A percentile compares a stretch with the other conserved stretches of the same genome.
These are phyloP conservation scores for Gymnocephalus cernua DNA, from an alignment of 2,113 vertebrate genomes.

Conservation along the genomic window DNA sequence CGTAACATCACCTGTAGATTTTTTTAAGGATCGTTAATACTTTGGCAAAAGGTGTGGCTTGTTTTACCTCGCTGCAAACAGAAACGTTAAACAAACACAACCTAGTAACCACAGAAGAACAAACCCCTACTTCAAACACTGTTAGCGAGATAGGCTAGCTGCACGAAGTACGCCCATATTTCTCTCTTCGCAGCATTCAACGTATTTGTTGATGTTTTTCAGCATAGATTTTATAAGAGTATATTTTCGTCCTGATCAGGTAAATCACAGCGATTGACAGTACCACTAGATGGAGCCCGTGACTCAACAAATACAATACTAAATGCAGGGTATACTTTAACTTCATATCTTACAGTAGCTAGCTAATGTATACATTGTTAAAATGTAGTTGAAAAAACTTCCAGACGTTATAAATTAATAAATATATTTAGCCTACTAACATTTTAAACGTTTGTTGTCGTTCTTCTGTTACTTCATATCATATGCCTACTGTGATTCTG, in stretches of 20 bases:
- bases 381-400: background rate
- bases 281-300: constrained; percentile 42
- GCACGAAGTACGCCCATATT: rapidly evolving
- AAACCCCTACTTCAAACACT: background rate
- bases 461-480: too few relatives aligned
- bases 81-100: constrained; percentile 21
- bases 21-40: background rate
- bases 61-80: constrained; percentile 44
- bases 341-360: background rate
- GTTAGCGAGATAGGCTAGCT: too few relatives aligned
- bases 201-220: background rate
- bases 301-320: background rate
- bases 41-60: constrained; percentile 62
- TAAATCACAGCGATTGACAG: constrained; percentile 30
- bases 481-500: background rate
- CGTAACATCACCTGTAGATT: background rate
- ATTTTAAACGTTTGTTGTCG: background rate
- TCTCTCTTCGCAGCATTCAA: background rate
- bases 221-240: background rate
- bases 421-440: too few relatives aligned
- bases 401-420: background rate
- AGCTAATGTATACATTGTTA: background rate
- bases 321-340: too few relatives aligned
- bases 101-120: background rate
- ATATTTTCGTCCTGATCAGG: background rate